phyloP scores from a whole-genome alignment of 92 coral and sea anemone species.

The Meandrina meandrites region DNA sequence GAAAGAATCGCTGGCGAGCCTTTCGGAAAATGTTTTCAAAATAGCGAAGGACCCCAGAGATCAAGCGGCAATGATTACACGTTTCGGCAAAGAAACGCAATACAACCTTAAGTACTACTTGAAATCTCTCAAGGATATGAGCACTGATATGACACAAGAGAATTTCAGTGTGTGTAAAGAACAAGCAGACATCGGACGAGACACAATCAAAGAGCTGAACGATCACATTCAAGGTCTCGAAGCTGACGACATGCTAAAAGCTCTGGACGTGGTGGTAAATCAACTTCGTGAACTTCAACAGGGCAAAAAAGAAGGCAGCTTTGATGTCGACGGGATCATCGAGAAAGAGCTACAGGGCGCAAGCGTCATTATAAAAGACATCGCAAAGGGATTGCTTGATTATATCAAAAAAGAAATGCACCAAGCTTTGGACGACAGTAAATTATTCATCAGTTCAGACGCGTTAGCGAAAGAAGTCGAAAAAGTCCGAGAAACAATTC shows the following conservation, averaged over 20 bases:
- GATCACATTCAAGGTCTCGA: no score
- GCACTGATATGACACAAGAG: background rate
- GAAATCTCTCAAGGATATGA: background rate
- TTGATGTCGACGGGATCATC: background rate
- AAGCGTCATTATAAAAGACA: background rate
- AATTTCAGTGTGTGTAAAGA: background rate
- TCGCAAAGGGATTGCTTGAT: background rate
- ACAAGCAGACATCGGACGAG: background rate
- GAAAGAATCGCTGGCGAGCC: background rate
- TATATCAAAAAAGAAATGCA: background rate
- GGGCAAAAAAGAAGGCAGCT: background rate
- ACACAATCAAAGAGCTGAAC: background rate
- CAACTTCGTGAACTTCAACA: background rate
- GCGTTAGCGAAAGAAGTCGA: background rate
- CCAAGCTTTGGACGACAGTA: constrained; percentile 1
- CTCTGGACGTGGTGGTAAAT: background rate
- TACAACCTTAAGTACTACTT: background rate
- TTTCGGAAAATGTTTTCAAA: background rate
- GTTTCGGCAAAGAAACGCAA: background rate
- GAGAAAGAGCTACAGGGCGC: background rate
- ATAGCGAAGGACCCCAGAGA: background rate
- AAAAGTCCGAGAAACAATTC: background rate
- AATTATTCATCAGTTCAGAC: background rate
- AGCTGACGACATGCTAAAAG: background rate
- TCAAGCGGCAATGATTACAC: background rate